phyloP scores from a whole-genome alignment of 2,888 invertebrate species.

The Ornithoptera priamus region DNA sequence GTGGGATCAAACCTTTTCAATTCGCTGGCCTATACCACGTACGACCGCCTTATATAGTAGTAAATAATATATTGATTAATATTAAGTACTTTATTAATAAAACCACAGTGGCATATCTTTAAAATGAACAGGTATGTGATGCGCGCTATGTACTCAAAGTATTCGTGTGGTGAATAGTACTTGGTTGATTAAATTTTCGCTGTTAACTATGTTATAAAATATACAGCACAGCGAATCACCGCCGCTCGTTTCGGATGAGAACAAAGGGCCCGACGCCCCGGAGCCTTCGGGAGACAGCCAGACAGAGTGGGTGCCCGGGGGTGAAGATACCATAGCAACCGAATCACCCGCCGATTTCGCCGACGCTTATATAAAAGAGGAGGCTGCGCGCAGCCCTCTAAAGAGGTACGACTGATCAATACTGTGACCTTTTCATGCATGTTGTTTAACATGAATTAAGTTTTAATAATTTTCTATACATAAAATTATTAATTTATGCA shows the following conservation, averaged over 20 bases:
- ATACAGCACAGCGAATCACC: constrained; percentile 68
- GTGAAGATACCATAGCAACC: constrained; percentile 63
- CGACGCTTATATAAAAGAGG: constrained; percentile 49
- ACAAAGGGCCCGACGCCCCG: constrained; percentile 40
- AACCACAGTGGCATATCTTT: background rate
- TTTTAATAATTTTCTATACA: background rate
- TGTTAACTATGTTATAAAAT: background rate
- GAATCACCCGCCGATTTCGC: constrained; percentile 50
- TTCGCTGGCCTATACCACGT: too few relatives aligned
- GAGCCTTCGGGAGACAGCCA: constrained; percentile 48
- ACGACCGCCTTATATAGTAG: too few relatives aligned
- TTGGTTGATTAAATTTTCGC: constrained; percentile 2
- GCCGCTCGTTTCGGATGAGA: constrained; percentile 48
- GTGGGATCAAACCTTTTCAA: background rate
- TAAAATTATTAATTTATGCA: background rate
- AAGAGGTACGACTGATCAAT: constrained; percentile 51
- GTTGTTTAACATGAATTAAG: background rate
- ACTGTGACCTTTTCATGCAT: background rate
- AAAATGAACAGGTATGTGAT: background rate
- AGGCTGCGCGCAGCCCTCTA: constrained; percentile 62
- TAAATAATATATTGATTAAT: too few relatives aligned
- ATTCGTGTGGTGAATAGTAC: background rate
- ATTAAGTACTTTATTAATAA: too few relatives aligned
- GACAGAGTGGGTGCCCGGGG: constrained; percentile 64
- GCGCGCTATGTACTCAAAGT: background rate